These are phyloP conservation scores for Carassius carassius DNA, from an alignment of 2,113 vertebrate genomes.

Conservation along the genomic window DNA sequence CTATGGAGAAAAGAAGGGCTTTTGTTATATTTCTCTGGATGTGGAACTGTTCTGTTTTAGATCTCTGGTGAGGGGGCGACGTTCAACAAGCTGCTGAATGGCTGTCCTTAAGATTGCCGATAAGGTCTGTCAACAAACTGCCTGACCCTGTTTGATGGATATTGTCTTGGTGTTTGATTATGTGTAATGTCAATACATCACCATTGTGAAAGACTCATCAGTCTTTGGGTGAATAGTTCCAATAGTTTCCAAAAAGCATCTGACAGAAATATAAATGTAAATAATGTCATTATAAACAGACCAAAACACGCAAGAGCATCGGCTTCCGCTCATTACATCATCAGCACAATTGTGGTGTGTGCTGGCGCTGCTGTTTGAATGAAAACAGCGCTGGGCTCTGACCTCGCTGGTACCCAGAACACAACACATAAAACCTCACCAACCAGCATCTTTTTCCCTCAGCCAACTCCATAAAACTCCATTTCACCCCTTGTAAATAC, in stretches of 20 bases:
- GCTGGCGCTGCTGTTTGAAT: constrained; percentile 20
- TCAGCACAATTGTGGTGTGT: constrained; percentile 34
- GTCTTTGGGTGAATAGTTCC: not conserved
- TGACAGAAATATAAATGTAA: constrained; percentile 8
- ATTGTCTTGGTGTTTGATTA: constrained; percentile 29
- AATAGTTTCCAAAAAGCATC: not conserved
- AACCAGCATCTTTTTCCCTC: constrained; percentile 42
- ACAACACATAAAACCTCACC: constrained; percentile 52
- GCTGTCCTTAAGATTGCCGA: constrained; percentile 26
- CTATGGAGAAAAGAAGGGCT: constrained; percentile 31
- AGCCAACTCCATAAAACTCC: constrained; percentile 56
- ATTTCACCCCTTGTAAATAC: constrained; percentile 48
- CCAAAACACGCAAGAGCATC: not conserved
- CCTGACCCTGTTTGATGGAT: constrained; percentile 16
- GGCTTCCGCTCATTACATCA: constrained; percentile 29
- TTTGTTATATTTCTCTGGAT: constrained; percentile 45
- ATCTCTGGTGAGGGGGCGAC: constrained; percentile 7
- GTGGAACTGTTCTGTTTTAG: constrained; percentile 23
- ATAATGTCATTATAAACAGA: constrained; percentile 26
- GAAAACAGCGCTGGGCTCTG: constrained; percentile 30
- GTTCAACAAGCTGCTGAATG: constrained; percentile 21
- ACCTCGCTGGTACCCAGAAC: constrained; percentile 39
- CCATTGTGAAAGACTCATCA: not conserved
- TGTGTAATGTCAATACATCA: constrained; percentile 12
- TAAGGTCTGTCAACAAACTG: constrained; percentile 34